phyloP scores from a whole-genome alignment of 2,113 vertebrate species.

The Mus pahari region DNA sequence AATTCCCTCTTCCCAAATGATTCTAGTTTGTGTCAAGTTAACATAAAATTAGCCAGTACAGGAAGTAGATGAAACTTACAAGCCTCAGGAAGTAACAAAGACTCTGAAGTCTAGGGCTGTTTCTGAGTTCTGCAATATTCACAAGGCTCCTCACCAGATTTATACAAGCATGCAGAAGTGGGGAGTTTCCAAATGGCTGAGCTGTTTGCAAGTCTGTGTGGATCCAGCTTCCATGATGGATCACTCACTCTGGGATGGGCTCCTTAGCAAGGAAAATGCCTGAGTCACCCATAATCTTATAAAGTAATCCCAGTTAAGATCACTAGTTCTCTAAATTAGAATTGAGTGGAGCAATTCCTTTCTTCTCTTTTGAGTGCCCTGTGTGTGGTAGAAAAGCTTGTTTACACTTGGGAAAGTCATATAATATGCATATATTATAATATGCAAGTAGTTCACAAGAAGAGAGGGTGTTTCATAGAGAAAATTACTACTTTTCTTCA shows the following conservation, averaged over 20 bases:
- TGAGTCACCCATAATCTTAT: background rate
- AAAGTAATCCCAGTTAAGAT: background rate
- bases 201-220: background rate
- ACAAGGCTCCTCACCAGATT: background rate
- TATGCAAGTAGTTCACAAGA: background rate
- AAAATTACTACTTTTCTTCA: slow-evolving; percentile 14
- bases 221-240: background rate
- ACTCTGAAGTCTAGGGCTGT: background rate
- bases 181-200: background rate
- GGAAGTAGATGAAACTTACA: background rate
- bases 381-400: background rate
- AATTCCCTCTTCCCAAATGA: background rate
- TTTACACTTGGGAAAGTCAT: background rate
- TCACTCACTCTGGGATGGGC: background rate
- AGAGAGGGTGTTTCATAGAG: background rate
- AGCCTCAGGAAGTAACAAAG: background rate
- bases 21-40: background rate
- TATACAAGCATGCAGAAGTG: background rate
- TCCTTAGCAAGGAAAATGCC: background rate
- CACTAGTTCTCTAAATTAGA: background rate
- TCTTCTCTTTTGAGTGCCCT: background rate
- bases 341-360: background rate
- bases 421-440: no score
- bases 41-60: background rate
- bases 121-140: background rate